phyloP scores from a whole-genome alignment of 2,888 invertebrate species.

The Clivina fossor region DNA sequence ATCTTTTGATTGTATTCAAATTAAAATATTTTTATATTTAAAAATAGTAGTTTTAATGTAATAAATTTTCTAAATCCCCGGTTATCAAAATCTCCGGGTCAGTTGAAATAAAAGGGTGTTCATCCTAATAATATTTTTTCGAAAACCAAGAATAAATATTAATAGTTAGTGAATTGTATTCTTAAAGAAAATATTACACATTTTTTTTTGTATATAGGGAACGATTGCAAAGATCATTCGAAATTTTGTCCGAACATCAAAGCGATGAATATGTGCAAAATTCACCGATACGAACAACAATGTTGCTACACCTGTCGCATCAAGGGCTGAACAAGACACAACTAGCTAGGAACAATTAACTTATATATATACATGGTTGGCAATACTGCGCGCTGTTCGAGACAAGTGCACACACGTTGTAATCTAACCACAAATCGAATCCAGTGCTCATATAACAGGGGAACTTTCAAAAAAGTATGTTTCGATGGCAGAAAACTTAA shows the following conservation, averaged over 20 bases:
- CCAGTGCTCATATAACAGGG: slow-evolving; percentile 11
- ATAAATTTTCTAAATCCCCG: no score
- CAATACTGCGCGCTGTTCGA: slow-evolving; percentile 1
- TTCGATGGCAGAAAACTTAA: no score
- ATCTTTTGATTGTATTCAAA: no score
- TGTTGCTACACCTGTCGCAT: slow-evolving; percentile 81
- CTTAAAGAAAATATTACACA: slow-evolving; percentile 10
- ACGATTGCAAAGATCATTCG: slow-evolving; percentile 77
- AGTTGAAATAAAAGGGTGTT: no score
- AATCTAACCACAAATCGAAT: slow-evolving; percentile 4
- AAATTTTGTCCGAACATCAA: slow-evolving; percentile 85
- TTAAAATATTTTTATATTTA: no score
- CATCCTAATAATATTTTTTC: no score
- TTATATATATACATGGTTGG: slow-evolving; percentile 2
- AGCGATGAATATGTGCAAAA: slow-evolving; percentile 84
- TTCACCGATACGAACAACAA: slow-evolving; percentile 78
- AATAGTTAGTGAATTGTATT: no score
- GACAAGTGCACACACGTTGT: neutral
- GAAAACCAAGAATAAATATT: no score
- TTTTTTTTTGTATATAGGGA: slow-evolving; percentile 55
- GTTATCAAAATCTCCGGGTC: no score
- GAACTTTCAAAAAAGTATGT: no score
- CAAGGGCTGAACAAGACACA: slow-evolving; percentile 31
- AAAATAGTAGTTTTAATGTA: no score
- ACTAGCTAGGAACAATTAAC: slow-evolving; percentile 17